A percentile compares a stretch with the other conserved stretches of the same genome.
These are phyloP conservation scores for Schizotus pectinicornis DNA, from an alignment of 2,888 invertebrate species.

Conservation along the genomic window DNA sequence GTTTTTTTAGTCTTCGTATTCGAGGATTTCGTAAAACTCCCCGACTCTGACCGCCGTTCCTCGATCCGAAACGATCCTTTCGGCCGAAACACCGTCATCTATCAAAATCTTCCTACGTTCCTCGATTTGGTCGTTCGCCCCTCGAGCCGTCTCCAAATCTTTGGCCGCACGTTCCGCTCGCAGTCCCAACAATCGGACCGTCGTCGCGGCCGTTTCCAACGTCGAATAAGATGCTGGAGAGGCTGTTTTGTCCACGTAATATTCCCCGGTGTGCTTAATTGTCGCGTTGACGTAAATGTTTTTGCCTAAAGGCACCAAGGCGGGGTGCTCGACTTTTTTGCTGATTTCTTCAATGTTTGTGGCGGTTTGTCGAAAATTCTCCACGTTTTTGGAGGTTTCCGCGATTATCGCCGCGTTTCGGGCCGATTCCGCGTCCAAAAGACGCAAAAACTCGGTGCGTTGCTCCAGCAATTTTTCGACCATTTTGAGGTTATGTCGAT, in stretches of 20 bases:
- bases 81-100: constrained; percentile 33
- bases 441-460: no score
- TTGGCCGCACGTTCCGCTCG: constrained; percentile 34
- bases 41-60: constrained; percentile 49
- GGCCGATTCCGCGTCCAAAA: no score
- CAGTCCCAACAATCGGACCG: constrained; percentile 37
- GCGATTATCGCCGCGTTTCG: constrained; percentile 22
- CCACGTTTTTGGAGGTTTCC: no score
- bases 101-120: no score
- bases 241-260: constrained; percentile 39
- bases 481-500: no score
- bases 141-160: constrained; percentile 36
- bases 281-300: constrained; percentile 49
- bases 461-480: no score
- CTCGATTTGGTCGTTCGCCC: constrained; percentile 40
- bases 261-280: constrained; percentile 49
- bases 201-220: constrained; percentile 41
- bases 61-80: constrained; percentile 46
- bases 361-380: neutral
- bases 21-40: constrained; percentile 49
- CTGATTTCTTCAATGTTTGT: constrained; percentile 36
- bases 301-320: constrained; percentile 48
- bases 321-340: constrained; percentile 42
- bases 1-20: constrained; percentile 45
- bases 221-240: constrained; percentile 41